Evolutionary conservation across 2,797 vertebrate genomes (phyloP).

Genomic region (Fratercula arctica): DNA sequence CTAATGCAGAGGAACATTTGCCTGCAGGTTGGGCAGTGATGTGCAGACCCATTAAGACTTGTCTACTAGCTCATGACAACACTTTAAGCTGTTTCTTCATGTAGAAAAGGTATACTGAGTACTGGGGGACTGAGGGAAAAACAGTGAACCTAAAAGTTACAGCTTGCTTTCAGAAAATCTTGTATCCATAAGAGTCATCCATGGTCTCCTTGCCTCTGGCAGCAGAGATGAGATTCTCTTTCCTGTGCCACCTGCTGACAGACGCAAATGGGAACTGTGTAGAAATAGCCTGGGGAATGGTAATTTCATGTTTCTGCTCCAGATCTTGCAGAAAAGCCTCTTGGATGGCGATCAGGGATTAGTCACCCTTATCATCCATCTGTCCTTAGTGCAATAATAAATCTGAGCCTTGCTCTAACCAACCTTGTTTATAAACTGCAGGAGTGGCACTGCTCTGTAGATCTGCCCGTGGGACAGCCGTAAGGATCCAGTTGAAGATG

Average conservation of each 20-base stretch:
- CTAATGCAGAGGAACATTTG: neutral
- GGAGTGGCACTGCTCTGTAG: neutral
- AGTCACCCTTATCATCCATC: conserved; percentile 26
- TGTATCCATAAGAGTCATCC: neutral
- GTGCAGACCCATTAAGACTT: neutral
- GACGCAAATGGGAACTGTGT: neutral
- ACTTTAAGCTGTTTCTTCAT: neutral
- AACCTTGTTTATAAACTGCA: neutral
- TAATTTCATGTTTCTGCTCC: conserved; percentile 23
- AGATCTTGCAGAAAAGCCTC: conserved; percentile 16
- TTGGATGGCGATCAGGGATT: neutral
- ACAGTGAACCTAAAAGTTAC: neutral
- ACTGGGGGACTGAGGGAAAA: neutral
- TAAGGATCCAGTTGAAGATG: neutral
- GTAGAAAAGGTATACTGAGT: neutral
- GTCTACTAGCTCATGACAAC: neutral
- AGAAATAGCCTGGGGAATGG: conserved; percentile 38
- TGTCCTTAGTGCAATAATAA: neutral
- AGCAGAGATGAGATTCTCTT: neutral
- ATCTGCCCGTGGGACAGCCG: neutral
- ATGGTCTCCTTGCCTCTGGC: neutral
- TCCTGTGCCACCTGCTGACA: conserved; percentile 15
- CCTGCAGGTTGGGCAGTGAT: neutral
- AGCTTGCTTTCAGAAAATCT: neutral
- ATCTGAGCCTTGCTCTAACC: neutral